These are phyloP conservation scores for Bombylius discolor DNA, from an alignment of 2,888 invertebrate species.

Conservation along the genomic window DNA sequence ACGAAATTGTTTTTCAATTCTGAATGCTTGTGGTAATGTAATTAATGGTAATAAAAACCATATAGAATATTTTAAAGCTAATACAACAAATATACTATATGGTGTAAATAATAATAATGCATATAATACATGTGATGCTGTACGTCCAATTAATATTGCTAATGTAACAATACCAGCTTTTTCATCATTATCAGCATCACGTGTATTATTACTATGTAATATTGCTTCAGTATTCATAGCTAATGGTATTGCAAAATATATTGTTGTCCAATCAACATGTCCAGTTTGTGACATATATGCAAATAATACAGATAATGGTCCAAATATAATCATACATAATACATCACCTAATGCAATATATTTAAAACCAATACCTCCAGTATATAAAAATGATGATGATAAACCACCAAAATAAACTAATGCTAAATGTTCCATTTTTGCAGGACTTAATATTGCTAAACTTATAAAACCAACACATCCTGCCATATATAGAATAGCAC, in stretches of 20 bases:
- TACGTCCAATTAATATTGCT: slow-evolving; percentile 85
- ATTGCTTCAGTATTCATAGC: slow-evolving; percentile 92
- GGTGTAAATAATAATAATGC: slow-evolving; percentile 82
- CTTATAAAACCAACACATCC: slow-evolving; percentile 76
- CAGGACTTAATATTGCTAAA: slow-evolving; percentile 67
- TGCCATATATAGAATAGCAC: slow-evolving; percentile 73
- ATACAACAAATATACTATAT: slow-evolving; percentile 77
- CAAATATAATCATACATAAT: slow-evolving; percentile 81
- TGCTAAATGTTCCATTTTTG: slow-evolving; percentile 88
- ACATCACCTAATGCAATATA: slow-evolving; percentile 92
- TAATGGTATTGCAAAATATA: slow-evolving; percentile 86
- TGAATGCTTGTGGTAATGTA: slow-evolving; percentile 78
- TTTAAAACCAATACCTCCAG: slow-evolving; percentile 89
- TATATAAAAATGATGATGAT: slow-evolving; percentile 91
- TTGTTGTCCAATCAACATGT: slow-evolving; percentile 75
- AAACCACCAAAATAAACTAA: slow-evolving; percentile 90
- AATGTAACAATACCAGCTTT: slow-evolving; percentile 86
- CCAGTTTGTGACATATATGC: slow-evolving; percentile 90
- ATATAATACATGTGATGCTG: slow-evolving; percentile 81
- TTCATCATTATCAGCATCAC: slow-evolving; percentile 78
- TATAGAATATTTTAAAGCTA: slow-evolving; percentile 67
- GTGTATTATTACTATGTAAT: slow-evolving; percentile 86
- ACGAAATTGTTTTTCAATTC: slow-evolving; percentile 79
- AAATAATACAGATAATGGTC: slow-evolving; percentile 86
- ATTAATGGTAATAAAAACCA: slow-evolving; percentile 84